These are phyloP conservation scores for Sarcophaga variegata DNA, from an alignment of 2,888 invertebrate species.

Conservation along the genomic window DNA sequence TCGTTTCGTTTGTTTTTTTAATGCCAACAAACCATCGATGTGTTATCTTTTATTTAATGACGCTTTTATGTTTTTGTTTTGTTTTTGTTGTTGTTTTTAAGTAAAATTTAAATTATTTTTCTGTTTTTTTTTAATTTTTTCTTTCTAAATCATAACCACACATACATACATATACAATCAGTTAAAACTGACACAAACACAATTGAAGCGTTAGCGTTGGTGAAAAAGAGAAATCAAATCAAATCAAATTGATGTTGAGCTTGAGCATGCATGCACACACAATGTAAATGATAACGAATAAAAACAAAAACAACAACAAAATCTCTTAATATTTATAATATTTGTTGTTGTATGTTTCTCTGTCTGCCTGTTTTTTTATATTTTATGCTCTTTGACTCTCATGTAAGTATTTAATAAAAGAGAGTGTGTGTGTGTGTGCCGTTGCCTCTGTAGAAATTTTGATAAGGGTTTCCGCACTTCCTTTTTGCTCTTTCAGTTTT, in stretches of 20 bases:
- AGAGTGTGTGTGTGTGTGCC: background rate
- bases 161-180: too few relatives aligned
- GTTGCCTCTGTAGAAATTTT: background rate
- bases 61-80: conserved; percentile 45
- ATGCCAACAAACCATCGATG: too few relatives aligned
- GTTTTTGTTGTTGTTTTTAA: conserved; percentile 38
- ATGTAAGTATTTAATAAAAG: background rate
- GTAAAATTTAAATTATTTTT: conserved; percentile 6
- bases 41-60: conserved; percentile 20
- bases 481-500: too few relatives aligned
- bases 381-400: conserved; percentile 32
- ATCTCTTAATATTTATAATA: conserved; percentile 57
- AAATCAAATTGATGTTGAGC: background rate
- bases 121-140: background rate
- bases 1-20: conserved; percentile 42
- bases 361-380: conserved; percentile 51
- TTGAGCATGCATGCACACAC: background rate
- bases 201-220: background rate
- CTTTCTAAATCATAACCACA: too few relatives aligned
- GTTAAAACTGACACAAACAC: background rate
- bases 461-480: conserved; percentile 42
- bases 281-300: background rate
- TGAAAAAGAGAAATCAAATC: background rate
- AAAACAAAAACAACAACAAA: conserved; percentile 7
- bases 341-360: conserved; percentile 33